phyloP scores from a whole-genome alignment of 2,113 vertebrate genomes.

The Symphodus melops region DNA sequence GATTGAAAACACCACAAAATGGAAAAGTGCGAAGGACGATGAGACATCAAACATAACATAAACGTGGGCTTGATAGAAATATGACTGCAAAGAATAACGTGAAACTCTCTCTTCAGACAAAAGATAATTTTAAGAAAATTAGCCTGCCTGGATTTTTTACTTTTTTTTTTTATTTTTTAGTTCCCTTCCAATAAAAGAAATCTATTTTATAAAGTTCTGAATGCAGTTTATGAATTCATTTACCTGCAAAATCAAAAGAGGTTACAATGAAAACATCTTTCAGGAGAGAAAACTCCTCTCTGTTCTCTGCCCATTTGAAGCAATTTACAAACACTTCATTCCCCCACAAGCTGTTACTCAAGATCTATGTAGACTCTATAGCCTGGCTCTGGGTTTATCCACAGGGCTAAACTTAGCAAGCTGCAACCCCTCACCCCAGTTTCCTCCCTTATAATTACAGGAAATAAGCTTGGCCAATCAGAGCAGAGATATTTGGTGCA shows the following conservation, averaged over 20 bases:
- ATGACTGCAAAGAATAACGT: neutral
- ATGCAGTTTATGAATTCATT: too few relatives aligned
- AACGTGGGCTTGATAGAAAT: neutral
- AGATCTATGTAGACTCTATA: constrained; percentile 26
- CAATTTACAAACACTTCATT: constrained; percentile 1
- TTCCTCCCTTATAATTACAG: constrained; percentile 75
- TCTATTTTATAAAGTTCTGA: too few relatives aligned
- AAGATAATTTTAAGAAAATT: neutral
- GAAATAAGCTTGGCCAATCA: constrained; percentile 68
- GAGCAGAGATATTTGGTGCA: constrained; percentile 42
- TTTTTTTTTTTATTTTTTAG: too few relatives aligned
- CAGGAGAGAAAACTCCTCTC: too few relatives aligned
- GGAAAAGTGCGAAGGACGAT: constrained; percentile 13
- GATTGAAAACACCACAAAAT: constrained; percentile 4
- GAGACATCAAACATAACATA: neutral
- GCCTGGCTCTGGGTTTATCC: constrained; percentile 39
- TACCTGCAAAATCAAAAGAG: too few relatives aligned
- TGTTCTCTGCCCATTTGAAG: too few relatives aligned
- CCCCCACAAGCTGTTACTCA: neutral
- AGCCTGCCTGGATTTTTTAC: too few relatives aligned
- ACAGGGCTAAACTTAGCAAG: constrained; percentile 70
- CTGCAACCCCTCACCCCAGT: constrained; percentile 62
- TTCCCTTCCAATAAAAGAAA: too few relatives aligned
- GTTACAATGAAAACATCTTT: too few relatives aligned
- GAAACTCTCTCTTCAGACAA: constrained; percentile 7